These are phyloP conservation scores for Gephyroberyx darwinii DNA, from an alignment of 2,797 vertebrate genomes.

Conservation along the genomic window DNA sequence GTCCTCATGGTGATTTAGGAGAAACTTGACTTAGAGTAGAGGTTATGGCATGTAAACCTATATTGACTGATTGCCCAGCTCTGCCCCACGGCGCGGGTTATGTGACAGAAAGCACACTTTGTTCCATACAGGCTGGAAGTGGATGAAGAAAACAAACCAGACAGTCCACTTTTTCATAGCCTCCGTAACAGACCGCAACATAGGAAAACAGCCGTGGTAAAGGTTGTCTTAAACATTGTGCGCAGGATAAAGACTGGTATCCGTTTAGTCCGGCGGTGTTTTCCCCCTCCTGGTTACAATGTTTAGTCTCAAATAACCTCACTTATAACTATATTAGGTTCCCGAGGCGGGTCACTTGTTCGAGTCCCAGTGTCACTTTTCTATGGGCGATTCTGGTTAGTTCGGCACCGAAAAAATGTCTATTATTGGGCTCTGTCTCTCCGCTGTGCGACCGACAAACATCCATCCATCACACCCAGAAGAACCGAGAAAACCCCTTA, in stretches of 20 bases:
- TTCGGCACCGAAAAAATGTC: conserved; percentile 40
- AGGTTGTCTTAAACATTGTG: conserved; percentile 29
- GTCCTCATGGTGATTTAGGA: conserved; percentile 82
- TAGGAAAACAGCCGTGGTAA: conserved; percentile 36
- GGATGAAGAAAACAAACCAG: conserved; percentile 55
- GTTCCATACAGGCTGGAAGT: conserved; percentile 59
- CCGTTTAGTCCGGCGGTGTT: conserved; percentile 16
- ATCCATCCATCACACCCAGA: conserved; percentile 41
- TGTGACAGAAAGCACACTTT: conserved; percentile 62
- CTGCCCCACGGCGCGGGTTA: conserved; percentile 43
- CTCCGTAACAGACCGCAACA: conserved; percentile 24
- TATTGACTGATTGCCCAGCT: conserved; percentile 18
- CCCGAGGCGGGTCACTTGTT: conserved; percentile 63
- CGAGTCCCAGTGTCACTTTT: conserved; percentile 53
- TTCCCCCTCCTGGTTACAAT: conserved; percentile 7
- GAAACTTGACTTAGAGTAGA: conserved; percentile 27
- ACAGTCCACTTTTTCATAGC: conserved; percentile 58
- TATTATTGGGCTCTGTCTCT: conserved; percentile 31
- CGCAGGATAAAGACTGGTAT: conserved; percentile 20
- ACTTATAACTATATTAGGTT: conserved; percentile 41
- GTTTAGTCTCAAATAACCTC: conserved; percentile 42
- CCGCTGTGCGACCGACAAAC: conserved; percentile 34
- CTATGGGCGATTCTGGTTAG: conserved; percentile 38
- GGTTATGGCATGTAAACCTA: conserved; percentile 5
- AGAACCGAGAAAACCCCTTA: conserved; percentile 37